phyloP scores from a whole-genome alignment of 1,140 invertebrate species.

The Papilio helenus region DNA sequence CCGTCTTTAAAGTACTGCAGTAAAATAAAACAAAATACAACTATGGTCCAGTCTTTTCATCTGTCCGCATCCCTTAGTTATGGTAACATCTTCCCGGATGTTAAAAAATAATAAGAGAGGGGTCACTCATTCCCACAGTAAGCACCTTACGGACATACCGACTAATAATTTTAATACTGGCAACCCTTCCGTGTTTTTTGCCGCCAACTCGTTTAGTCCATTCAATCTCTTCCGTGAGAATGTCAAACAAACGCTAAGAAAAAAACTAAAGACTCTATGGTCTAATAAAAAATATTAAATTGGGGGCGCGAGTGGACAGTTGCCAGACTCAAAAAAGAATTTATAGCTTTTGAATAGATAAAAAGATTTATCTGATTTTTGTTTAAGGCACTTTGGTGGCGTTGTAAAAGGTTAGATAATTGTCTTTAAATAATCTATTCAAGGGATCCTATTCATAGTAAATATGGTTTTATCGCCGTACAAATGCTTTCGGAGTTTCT shows the following conservation, averaged over 20 bases:
- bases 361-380: slow-evolving; percentile 59
- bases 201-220: slow-evolving; percentile 58
- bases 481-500: too few species aligned
- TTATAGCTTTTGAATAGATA: slow-evolving; percentile 61
- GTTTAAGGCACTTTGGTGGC: slow-evolving; percentile 46
- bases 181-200: slow-evolving; percentile 79
- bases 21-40: slow-evolving; percentile 42
- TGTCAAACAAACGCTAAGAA: slow-evolving; percentile 68
- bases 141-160: slow-evolving; percentile 70
- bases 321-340: slow-evolving; percentile 60
- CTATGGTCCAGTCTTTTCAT: slow-evolving; percentile 53
- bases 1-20: too few species aligned
- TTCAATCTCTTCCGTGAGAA: slow-evolving; percentile 78
- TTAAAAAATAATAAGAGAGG: slow-evolving; percentile 64
- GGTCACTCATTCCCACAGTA: slow-evolving; percentile 69
- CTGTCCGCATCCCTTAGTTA: slow-evolving; percentile 56
- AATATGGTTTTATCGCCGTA: not conserved
- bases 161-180: slow-evolving; percentile 72
- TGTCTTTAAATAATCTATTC: not conserved
- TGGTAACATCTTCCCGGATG: slow-evolving; percentile 62
- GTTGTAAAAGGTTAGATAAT: not conserved
- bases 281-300: slow-evolving; percentile 62
- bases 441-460: not conserved
- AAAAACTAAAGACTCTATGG: slow-evolving; percentile 56
- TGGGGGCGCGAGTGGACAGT: slow-evolving; percentile 72